These are phyloP conservation scores for Bufo bufo DNA, from an alignment of 2,113 vertebrate species.

Conservation along the genomic window DNA sequence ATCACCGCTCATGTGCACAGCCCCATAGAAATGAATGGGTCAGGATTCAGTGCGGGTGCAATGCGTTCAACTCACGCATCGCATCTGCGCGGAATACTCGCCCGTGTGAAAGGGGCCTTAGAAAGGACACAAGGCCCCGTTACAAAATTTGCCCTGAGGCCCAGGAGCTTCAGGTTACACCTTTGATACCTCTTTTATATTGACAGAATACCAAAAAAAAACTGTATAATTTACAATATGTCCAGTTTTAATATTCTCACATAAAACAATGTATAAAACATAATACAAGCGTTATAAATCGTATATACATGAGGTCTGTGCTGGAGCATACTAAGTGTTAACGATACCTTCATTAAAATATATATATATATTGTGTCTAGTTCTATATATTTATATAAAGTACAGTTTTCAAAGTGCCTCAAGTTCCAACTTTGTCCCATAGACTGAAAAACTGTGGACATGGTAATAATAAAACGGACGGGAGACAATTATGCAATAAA, in stretches of 20 bases:
- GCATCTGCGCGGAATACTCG: too few species aligned
- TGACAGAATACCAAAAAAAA: not conserved
- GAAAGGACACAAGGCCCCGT: too few species aligned
- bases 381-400: constrained; percentile 61
- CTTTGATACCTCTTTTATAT: not conserved
- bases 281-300: constrained; percentile 67
- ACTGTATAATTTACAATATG: constrained; percentile 55
- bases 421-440: constrained; percentile 35
- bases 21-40: too few species aligned
- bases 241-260: constrained; percentile 84
- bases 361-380: not conserved
- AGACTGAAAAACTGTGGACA: not conserved
- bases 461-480: not conserved
- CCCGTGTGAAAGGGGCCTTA: too few species aligned
- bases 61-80: too few species aligned
- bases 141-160: too few species aligned
- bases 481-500: not conserved
- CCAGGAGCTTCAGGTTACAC: too few species aligned
- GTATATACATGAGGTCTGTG: constrained; percentile 83
- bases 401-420: constrained; percentile 73
- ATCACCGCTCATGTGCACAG: too few species aligned
- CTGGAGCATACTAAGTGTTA: constrained; percentile 67
- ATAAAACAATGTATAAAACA: constrained; percentile 83
- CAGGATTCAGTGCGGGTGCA: too few species aligned
- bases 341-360: constrained; percentile 65